Evolutionary conservation across 1,140 invertebrate genomes (phyloP), one percentile per base, ranked within the genome.

Genomic region (Palaemon carinicauda): DNA sequence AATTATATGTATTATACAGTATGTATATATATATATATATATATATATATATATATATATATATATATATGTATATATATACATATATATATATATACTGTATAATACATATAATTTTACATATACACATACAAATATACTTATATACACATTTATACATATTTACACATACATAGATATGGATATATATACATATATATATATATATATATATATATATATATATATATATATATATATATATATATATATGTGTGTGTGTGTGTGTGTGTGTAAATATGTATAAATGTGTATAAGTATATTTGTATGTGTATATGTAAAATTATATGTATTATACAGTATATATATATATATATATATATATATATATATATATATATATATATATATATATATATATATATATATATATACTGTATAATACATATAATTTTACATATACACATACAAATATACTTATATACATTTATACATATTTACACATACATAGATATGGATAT

Each of bases 201-300:
- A 65, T 65, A 65, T 65, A 65, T 65, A 65, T 65, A 65, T 65
- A 65, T 65, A 65, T 65, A 24, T 65, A 65, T 65, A 65, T 24
- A 65, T 65, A 65, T 24, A 65, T 65, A 24, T 65, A 65, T 65
- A 24, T 24, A 24, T 65, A 24, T 65, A n/a, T 69, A 7, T 69
- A n/a, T 69, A n/a, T 69, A 9, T n/a, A 27, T 12, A 14, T n/a
- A n/a, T n/a, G n/a, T n/a, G n/a, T n/a, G n/a, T n/a, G n/a, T n/a
- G n/a, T n/a, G n/a, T n/a, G n/a, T n/a, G n/a, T n/a, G n/a, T n/a
- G n/a, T n/a, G n/a, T n/a, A n/a, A n/a, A n/a, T n/a, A n/a, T n/a
- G n/a, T n/a, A n/a, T n/a, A n/a, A n/a, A n/a, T n/a, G n/a, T n/a
- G n/a, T n/a, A n/a, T n/a, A n/a, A n/a, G n/a, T n/a, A n/a, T n/a